These are phyloP conservation scores for Notoglanidium macrostoma DNA, from an alignment of 2,797 vertebrate genomes.

Conservation along the genomic window DNA sequence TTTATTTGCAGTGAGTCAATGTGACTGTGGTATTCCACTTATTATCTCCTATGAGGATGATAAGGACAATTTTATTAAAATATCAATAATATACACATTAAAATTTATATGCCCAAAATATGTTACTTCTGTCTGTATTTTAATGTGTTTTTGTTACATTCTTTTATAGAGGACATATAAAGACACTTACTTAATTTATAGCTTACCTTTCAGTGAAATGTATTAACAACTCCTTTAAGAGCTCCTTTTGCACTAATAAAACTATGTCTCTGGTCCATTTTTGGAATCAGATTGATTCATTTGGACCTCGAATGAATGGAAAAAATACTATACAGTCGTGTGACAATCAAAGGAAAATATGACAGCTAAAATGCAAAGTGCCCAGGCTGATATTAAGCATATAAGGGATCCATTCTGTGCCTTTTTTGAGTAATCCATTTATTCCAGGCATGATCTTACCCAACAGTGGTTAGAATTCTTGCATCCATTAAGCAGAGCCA, in stretches of 20 bases:
- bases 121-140: neutral
- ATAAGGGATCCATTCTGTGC: slow-evolving; percentile 15
- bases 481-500: slow-evolving; percentile 3
- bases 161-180: neutral
- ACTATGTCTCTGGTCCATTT: neutral
- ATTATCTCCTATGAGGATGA: neutral
- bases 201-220: neutral
- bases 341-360: neutral
- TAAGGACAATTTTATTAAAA: neutral
- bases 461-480: slow-evolving; percentile 12
- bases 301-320: neutral
- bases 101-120: neutral
- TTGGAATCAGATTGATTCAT: neutral
- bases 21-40: neutral
- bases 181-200: neutral
- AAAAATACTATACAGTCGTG: neutral
- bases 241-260: neutral
- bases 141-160: neutral
- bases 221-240: neutral
- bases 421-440: slow-evolving; percentile 25
- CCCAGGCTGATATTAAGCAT: slow-evolving; percentile 1
- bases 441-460: slow-evolving; percentile 20
- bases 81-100: neutral
- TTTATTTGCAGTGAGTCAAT: neutral
- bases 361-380: slow-evolving; percentile 20